Conservation (phyloP, 1,140 invertebrate genomes). For the Aphelenchoides fujianensis region DNA sequence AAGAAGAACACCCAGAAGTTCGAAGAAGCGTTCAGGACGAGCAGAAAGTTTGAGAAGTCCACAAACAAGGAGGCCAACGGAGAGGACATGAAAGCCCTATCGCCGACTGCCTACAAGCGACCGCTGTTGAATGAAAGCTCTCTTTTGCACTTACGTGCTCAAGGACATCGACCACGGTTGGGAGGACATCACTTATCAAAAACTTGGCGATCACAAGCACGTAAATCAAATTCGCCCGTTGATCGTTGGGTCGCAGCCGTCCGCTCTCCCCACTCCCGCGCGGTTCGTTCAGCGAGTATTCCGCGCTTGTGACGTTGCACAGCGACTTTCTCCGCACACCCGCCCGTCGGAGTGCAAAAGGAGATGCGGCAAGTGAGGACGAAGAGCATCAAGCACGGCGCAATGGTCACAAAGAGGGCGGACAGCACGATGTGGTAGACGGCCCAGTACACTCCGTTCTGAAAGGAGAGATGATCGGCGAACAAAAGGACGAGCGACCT, state of each 20-base stretch:
- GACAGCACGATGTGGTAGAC: slow-evolving; percentile 57
- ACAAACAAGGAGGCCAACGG: slow-evolving; percentile 55
- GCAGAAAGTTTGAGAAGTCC: slow-evolving; percentile 54
- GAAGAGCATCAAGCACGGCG: slow-evolving; percentile 54
- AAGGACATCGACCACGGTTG: slow-evolving; percentile 56
- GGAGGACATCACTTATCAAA: slow-evolving; percentile 54
- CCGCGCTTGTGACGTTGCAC: slow-evolving; percentile 9
- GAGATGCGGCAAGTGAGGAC: slow-evolving; percentile 54
- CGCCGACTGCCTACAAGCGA: slow-evolving; percentile 49
- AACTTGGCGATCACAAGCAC: slow-evolving; percentile 58
- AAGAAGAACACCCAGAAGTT: slow-evolving; percentile 61
- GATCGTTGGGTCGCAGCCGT: slow-evolving; percentile 48
- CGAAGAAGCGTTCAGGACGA: slow-evolving; percentile 58
- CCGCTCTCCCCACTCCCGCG: background rate
- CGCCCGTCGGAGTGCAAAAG: slow-evolving; percentile 48
- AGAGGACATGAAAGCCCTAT: slow-evolving; percentile 47
- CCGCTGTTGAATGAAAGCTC: slow-evolving; percentile 14
- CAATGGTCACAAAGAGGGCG: slow-evolving; percentile 54
- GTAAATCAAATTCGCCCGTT: slow-evolving; percentile 57
- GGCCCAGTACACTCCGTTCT: slow-evolving; percentile 56
- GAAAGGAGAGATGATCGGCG: slow-evolving; percentile 13
- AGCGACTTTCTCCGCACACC: slow-evolving; percentile 43
- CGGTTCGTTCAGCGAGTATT: slow-evolving; percentile 20
- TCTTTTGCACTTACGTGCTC: slow-evolving; percentile 46
- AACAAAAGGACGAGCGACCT: slow-evolving; percentile 7